Conservation (phyloP, 2,888 invertebrate species). For the Xylocampa areola region DNA sequence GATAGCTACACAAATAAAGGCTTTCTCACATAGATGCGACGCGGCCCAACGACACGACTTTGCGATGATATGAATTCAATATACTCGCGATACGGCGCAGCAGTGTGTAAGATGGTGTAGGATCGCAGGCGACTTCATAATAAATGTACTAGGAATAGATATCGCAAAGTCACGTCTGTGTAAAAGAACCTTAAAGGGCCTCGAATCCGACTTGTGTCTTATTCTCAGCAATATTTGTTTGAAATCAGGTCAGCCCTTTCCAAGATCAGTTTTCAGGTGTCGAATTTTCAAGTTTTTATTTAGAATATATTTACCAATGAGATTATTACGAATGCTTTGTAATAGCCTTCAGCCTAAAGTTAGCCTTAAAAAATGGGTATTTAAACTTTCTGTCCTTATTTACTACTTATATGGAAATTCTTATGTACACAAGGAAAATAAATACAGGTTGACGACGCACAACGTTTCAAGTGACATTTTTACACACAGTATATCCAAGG, state of each 20-base stretch:
- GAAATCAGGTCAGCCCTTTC: slow-evolving; percentile 35
- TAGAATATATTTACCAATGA: slow-evolving; percentile 3
- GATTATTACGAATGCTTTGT: slow-evolving; percentile 3
- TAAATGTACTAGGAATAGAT: no score
- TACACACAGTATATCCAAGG: slow-evolving; percentile 29
- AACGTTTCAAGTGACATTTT: slow-evolving; percentile 37
- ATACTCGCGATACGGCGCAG: no score
- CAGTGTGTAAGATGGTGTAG: no score
- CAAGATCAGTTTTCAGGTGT: slow-evolving; percentile 19
- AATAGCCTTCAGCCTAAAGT: background rate
- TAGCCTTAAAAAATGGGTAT: slow-evolving; percentile 13
- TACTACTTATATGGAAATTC: slow-evolving; percentile 17
- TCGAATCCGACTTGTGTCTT: slow-evolving; percentile 14
- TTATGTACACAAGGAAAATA: slow-evolving; percentile 31
- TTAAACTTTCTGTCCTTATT: slow-evolving; percentile 22
- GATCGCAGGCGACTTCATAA: no score
- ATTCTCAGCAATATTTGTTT: slow-evolving; percentile 23
- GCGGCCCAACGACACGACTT: no score
- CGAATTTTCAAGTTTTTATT: slow-evolving; percentile 18
- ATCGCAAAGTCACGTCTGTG: no score
- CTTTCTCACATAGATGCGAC: no score
- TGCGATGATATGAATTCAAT: no score
- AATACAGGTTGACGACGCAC: slow-evolving; percentile 32
- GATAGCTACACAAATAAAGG: no score
- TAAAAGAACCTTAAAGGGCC: slow-evolving; percentile 3